Evolutionary conservation across 2,888 invertebrate species (phyloP).

Genomic region (Mylabris sibirica): DNA sequence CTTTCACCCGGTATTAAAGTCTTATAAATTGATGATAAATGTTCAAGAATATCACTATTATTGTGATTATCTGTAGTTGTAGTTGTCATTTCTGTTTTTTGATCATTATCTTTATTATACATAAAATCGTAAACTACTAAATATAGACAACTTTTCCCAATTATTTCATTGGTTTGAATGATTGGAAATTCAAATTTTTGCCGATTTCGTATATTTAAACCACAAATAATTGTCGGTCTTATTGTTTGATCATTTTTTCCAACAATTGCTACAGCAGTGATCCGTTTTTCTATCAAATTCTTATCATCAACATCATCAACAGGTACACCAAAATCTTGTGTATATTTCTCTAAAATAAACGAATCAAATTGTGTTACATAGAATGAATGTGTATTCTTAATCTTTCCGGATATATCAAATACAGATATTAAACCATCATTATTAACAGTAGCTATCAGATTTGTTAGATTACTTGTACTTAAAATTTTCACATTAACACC

Average conservation of each 20-base stretch:
- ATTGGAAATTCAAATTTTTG: constrained; percentile 47
- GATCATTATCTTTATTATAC: constrained; percentile 63
- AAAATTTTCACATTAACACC: constrained; percentile 47
- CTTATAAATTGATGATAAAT: constrained; percentile 55
- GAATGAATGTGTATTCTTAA: constrained; percentile 73
- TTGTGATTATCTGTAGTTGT: constrained; percentile 37
- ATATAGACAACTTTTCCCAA: constrained; percentile 60
- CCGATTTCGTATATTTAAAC: constrained; percentile 56
- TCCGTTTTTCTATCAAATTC: constrained; percentile 51
- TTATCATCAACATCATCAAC: constrained; percentile 51
- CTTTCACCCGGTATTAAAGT: constrained; percentile 60
- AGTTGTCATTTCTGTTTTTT: constrained; percentile 45
- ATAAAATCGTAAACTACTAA: constrained; percentile 76
- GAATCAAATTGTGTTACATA: constrained; percentile 61
- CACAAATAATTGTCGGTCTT: constrained; percentile 64
- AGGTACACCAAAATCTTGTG: constrained; percentile 58
- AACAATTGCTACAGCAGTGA: constrained; percentile 63
- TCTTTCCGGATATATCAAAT: constrained; percentile 83
- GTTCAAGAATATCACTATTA: constrained; percentile 40
- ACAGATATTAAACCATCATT: constrained; percentile 75
- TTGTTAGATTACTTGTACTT: constrained; percentile 56
- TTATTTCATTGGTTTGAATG: constrained; percentile 62
- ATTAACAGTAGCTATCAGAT: constrained; percentile 67
- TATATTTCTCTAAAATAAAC: constrained; percentile 58
- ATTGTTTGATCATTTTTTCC: constrained; percentile 49